phyloP scores from a whole-genome alignment of 2,113 vertebrate genomes.

The Gallinago media region DNA sequence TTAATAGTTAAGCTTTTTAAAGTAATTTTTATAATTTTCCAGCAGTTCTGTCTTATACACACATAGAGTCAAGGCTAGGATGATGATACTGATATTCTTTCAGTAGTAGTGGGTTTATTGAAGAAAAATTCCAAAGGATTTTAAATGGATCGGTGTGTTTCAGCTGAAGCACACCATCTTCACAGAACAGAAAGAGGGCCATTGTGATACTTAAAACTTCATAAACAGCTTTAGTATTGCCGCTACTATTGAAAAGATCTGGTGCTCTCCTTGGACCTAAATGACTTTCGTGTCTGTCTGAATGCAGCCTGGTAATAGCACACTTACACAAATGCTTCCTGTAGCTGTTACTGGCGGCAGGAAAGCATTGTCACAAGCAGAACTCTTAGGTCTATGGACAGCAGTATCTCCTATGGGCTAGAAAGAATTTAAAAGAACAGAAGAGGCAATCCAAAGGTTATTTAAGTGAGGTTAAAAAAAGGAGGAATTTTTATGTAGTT shows the following conservation, averaged over 20 bases:
- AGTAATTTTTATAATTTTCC: background rate
- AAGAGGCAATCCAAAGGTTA: background rate
- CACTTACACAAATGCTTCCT: background rate
- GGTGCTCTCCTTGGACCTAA: background rate
- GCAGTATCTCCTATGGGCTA: background rate
- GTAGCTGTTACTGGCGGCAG: background rate
- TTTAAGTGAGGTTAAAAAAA: background rate
- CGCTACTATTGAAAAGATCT: background rate
- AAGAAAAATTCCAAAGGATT: background rate
- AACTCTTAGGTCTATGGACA: background rate
- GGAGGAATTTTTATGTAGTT: background rate
- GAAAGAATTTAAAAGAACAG: background rate
- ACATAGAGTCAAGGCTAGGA: background rate
- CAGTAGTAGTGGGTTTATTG: background rate
- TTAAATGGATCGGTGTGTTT: background rate
- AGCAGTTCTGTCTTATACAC: rapidly evolving
- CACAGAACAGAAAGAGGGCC: background rate
- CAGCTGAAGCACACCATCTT: background rate
- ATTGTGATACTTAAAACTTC: background rate
- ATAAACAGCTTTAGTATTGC: background rate
- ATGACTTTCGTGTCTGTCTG: background rate
- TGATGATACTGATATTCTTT: background rate
- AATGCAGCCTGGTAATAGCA: background rate
- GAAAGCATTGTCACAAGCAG: background rate
- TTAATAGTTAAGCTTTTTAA: background rate